Evolutionary conservation across 2,113 vertebrate species (phyloP), one percentile per base, ranked within the genome.

Genomic region (Myotis brandtii): DNA sequence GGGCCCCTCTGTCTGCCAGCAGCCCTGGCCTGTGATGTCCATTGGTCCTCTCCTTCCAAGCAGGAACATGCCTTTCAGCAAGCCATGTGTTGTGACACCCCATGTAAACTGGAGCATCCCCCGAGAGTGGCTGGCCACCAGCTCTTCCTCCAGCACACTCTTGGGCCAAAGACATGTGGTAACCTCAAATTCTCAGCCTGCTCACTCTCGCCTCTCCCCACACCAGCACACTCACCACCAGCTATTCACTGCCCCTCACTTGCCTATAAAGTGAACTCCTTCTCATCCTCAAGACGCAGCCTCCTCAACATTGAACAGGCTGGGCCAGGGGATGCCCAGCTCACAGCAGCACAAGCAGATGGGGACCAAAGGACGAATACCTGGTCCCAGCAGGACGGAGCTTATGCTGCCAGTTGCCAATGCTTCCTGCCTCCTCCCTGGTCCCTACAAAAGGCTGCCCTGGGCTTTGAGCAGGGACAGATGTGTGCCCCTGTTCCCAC

Each of bases 361-460:
- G 4, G 56, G 8, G 6, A n/a, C 48, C 30, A 46, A 21, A 5
- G 9, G 32, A n/a, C 0, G 0, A 77, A 30, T 17, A 12, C 25
- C 54, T 13, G 23, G 18, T 23, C n/a, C 80, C n/a, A 23, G 82
- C 27, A 80, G 64, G 34, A 25, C 25, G 13, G 43, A 46, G 10
- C 69, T 62, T 20, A 73, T 4, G 3, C 72, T 52, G 48, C n/a
- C n/a, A 3, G 37, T 48, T n/a, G 43, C 77, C 5, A 20, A 21
- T 21, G 30, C 27, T 66, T 92, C 59, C 88, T 70, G 46, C 59
- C 75, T 90, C 43, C 66, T 69, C 23, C 12, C 56, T 14, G 17
- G n/a, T 3, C 13, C 30, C 82, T 87, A 5, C 1, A 21, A 64
- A 76, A 70, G 79, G 79, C 20, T 21, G 52, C 37, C n/a, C 32